phyloP scores from a whole-genome alignment of 2,113 vertebrate genomes.

The Rhea americana region DNA sequence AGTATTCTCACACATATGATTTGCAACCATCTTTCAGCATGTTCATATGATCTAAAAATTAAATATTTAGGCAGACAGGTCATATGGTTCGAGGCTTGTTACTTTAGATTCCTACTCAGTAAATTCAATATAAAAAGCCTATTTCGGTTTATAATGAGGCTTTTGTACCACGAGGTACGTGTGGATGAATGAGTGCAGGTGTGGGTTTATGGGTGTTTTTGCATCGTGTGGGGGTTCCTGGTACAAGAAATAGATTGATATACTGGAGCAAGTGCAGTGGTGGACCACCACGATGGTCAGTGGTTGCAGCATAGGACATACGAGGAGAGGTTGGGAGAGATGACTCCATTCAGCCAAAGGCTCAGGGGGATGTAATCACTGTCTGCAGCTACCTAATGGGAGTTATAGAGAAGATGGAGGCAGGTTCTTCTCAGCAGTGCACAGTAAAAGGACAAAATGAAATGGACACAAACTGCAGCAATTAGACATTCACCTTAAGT shows the following conservation, averaged over 20 bases:
- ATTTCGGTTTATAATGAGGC: neutral
- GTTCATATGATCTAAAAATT: neutral
- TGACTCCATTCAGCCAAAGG: neutral
- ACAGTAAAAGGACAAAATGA: neutral
- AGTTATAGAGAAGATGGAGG: neutral
- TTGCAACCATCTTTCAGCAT: neutral
- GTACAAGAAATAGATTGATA: neutral
- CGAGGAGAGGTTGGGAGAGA: neutral
- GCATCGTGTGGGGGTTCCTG: neutral
- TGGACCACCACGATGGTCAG: neutral
- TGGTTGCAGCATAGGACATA: rapidly evolving
- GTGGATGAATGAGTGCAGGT: too few species aligned
- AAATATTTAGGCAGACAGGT: rapidly evolving
- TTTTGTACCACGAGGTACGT: neutral
- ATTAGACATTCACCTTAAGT: neutral
- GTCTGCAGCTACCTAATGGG: neutral
- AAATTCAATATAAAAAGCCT: neutral
- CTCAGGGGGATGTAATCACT: neutral
- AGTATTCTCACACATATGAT: neutral
- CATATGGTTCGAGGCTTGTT: neutral
- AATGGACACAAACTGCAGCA: neutral
- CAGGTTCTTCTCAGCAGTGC: neutral
- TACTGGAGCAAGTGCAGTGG: neutral
- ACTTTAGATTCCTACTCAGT: neutral
- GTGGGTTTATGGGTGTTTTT: too few species aligned